These are phyloP conservation scores for Parnassius apollo DNA, from an alignment of 2,888 invertebrate genomes.

Conservation along the genomic window DNA sequence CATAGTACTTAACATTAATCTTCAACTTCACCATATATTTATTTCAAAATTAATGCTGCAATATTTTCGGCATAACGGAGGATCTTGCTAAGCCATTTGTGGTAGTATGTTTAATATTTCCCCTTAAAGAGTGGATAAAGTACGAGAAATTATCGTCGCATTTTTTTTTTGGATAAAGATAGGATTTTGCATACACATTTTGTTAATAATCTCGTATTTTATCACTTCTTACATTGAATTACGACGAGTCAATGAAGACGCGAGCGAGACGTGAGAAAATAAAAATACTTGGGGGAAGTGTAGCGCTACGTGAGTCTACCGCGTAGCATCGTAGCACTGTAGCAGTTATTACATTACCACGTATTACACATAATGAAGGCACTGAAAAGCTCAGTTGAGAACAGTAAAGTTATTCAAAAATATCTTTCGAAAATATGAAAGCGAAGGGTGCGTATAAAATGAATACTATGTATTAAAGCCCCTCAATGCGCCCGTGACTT, in stretches of 20 bases:
- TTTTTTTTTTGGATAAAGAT: too few species aligned
- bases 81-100: too few species aligned
- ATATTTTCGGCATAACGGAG: too few species aligned
- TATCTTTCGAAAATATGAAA: conserved; percentile 1
- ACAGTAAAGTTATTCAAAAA: conserved; percentile 12
- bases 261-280: conserved; percentile 1
- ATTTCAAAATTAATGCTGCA: too few species aligned
- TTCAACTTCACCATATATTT: too few species aligned
- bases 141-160: too few species aligned
- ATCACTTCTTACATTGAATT: conserved; percentile 5
- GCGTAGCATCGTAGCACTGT: conserved; percentile 24
- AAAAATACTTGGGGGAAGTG: conserved; percentile 10
- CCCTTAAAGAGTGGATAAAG: too few species aligned
- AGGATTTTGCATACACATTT: too few species aligned
- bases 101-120: too few species aligned
- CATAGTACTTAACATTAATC: too few species aligned
- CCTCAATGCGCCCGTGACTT: conserved; percentile 1
- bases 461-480: conserved; percentile 3
- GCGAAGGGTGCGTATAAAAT: neutral
- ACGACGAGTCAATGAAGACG: neutral
- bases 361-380: conserved; percentile 7
- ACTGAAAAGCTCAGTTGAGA: conserved; percentile 17
- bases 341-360: conserved; percentile 8
- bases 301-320: conserved; percentile 21
- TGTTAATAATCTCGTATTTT: too few species aligned